A percentile compares a stretch with the other conserved stretches of the same genome.
These are phyloP conservation scores for Echinometra lucunter DNA, from an alignment of 53 echinoderm and acorn worm genomes.

Conservation along the genomic window DNA sequence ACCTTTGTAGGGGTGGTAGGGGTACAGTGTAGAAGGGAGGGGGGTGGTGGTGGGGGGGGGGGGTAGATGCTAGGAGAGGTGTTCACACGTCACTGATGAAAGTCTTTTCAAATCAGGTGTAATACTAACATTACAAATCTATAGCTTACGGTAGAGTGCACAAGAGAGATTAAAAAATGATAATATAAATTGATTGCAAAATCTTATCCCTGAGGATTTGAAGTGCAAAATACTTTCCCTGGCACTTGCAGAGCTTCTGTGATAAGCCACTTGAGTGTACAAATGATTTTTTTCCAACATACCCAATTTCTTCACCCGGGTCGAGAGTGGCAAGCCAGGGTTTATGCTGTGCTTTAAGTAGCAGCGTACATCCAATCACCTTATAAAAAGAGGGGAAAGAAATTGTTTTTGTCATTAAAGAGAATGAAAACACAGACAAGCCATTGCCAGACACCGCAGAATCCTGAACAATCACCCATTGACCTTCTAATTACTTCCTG, in stretches of 20 bases:
- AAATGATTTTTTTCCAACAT: background rate
- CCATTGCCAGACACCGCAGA: slow-evolving; percentile 45
- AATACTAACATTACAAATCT: too few species aligned
- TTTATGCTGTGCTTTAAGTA: background rate
- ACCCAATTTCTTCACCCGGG: background rate
- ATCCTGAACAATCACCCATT: slow-evolving; percentile 65
- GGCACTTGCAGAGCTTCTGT: too few species aligned
- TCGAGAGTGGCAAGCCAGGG: background rate
- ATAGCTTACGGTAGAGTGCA: too few species aligned
- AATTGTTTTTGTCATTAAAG: background rate
- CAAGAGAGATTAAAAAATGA: too few species aligned
- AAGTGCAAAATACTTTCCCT: too few species aligned
- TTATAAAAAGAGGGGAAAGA: background rate
- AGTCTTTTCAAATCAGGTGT: too few species aligned
- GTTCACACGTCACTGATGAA: too few species aligned
- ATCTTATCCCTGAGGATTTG: too few species aligned
- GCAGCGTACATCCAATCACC: background rate
- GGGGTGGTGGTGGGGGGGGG: background rate
- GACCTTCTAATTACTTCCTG: slow-evolving; percentile 68
- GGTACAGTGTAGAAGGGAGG: background rate
- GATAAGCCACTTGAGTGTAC: background rate
- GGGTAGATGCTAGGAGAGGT: background rate
- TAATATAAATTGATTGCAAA: too few species aligned
- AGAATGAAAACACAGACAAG: slow-evolving; percentile 32
- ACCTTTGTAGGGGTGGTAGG: background rate